Evolutionary conservation across 1,140 invertebrate genomes (phyloP), one percentile per base, ranked within the genome.

Genomic region (Tetramorium parvispinum): DNA sequence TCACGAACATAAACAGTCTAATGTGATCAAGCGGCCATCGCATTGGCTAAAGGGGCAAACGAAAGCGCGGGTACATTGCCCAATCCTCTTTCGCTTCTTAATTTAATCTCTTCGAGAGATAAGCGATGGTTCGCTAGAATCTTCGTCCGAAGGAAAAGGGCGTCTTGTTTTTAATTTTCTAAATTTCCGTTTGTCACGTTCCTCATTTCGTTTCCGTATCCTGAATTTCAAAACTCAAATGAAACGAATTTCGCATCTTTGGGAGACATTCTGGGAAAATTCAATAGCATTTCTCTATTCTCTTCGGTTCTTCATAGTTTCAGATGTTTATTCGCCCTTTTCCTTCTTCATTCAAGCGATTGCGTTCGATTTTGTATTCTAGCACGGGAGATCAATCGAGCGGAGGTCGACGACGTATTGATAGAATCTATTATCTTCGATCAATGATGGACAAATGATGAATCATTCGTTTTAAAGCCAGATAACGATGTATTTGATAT

Each of bases 11-110:
- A 27, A 46, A 55, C 18, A 71, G 43, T 4, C 51, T 83, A 59
- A 73, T 59, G 24, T 83, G 32, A 73, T 83, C 66, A 83, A 83
- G 79, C 79, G 37, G 13, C n/a, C 53, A 73, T 24, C 13, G 63
- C 53, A 73, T 24, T 4, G 63, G 63, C 27, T 68, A 59, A 83
- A 40, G 68, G 53, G 32, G 49, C 27, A 51, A 87, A 66, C 70
- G 53, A 85, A 86, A 86, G 53, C 57, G 71, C 46, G 37, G 21
- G 16, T 77, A 53, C 70, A 59, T 88, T 78, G 59, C 73, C 76
- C 71, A 85, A 83, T 85, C 83, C 79, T 83, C 79, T 83, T 83
- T 73, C 24, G 79, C 24, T 73, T 40, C 53, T 7, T 79, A 83
- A 83, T 83, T 73, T 73, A 46, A 83, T 83, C n/a, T 57, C 18